Conservation (phyloP, 2,888 invertebrate species). For the Phortica magna region DNA sequence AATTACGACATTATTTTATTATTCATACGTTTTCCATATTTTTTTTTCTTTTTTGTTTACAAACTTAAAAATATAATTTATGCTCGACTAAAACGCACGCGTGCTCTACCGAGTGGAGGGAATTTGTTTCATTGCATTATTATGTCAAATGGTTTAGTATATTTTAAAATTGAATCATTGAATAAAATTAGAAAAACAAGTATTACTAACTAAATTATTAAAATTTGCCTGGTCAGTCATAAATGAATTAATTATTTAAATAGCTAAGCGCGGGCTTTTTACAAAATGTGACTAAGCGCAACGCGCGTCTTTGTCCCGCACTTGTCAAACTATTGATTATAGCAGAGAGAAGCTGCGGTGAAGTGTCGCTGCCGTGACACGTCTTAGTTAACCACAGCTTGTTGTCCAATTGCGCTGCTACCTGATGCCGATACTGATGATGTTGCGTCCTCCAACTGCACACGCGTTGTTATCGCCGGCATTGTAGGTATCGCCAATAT, state of each 20-base stretch:
- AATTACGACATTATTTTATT: neutral
- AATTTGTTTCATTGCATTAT: slow-evolving; percentile 7
- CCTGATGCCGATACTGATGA: slow-evolving; percentile 35
- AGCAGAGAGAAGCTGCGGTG: neutral
- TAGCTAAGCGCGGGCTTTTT: neutral
- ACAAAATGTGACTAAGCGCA: neutral
- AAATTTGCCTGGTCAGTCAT: slow-evolving; percentile 18
- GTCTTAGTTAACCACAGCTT: neutral
- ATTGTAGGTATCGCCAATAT: slow-evolving; percentile 41
- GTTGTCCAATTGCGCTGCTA: slow-evolving; percentile 1
- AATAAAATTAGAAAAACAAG: neutral
- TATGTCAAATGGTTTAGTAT: neutral
- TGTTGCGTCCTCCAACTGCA: slow-evolving; percentile 37
- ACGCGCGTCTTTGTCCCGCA: neutral
- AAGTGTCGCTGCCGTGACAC: neutral
- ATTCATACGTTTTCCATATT: neutral
- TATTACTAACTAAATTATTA: slow-evolving; percentile 16
- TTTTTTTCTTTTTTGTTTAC: neutral
- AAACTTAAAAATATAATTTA: neutral
- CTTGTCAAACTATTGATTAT: neutral
- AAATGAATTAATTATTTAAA: neutral
- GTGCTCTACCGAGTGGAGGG: slow-evolving; percentile 20
- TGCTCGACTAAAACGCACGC: slow-evolving; percentile 7
- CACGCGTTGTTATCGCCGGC: slow-evolving; percentile 34
- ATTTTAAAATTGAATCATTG: neutral